These are phyloP conservation scores for Aphaenogaster rudis DNA, from an alignment of 1,140 invertebrate species.

Conservation along the genomic window DNA sequence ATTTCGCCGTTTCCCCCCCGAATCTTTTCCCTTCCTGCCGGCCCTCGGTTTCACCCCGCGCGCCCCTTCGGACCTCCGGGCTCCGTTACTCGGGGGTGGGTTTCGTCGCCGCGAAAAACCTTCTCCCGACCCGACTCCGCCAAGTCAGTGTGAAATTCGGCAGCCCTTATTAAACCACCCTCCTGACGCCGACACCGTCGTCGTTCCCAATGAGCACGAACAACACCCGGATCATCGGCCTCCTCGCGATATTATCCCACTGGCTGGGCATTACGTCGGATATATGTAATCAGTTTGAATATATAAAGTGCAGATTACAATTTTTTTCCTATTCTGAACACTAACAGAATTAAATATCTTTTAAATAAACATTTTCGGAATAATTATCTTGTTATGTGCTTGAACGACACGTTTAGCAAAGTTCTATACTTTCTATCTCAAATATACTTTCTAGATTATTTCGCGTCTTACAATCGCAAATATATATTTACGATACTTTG, in stretches of 20 bases:
- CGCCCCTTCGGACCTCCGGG: conserved; percentile 50
- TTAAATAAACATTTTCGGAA: background rate
- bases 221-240: conserved; percentile 54
- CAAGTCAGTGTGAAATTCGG: conserved; percentile 87
- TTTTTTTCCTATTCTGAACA: background rate
- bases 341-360: conserved; percentile 5
- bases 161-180: conserved; percentile 85
- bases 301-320: conserved; percentile 16
- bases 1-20: conserved; percentile 53
- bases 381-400: background rate
- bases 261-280: conserved; percentile 16
- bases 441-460: background rate
- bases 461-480: background rate
- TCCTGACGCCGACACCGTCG: conserved; percentile 47
- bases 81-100: conserved; percentile 33
- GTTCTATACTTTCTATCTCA: background rate
- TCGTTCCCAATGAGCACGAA: conserved; percentile 45
- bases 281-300: background rate
- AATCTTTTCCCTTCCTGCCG: conserved; percentile 76
- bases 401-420: background rate
- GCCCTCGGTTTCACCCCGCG: conserved; percentile 53
- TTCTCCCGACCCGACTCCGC: conserved; percentile 59
- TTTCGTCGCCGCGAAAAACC: conserved; percentile 55
- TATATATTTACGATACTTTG: background rate
- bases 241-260: conserved; percentile 44